A percentile compares a stretch with the other conserved stretches of the same genome.
Evolutionary conservation across 2,797 vertebrate genomes (phyloP).

Genomic region (Acestrorhynchus altus): DNA sequence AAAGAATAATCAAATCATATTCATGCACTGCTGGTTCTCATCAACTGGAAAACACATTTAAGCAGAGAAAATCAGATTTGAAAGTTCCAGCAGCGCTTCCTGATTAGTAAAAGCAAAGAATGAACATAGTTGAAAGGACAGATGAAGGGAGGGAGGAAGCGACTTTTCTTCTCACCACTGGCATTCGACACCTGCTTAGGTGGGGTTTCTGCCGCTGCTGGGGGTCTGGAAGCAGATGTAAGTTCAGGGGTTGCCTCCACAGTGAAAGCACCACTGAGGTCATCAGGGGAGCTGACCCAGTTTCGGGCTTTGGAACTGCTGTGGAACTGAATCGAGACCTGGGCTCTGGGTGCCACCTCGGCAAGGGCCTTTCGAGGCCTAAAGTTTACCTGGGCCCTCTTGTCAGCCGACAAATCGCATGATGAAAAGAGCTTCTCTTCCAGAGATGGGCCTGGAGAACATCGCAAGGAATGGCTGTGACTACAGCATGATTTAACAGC

Average conservation of each 20-base stretch:
- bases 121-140: conserved; percentile 49
- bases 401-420: conserved; percentile 84
- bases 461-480: conserved; percentile 57
- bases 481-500: conserved; percentile 7
- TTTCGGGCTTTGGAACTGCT: conserved; percentile 80
- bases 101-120: conserved; percentile 46
- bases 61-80: background rate
- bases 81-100: conserved; percentile 12
- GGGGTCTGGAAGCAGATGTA: conserved; percentile 44
- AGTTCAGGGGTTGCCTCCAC: conserved; percentile 70
- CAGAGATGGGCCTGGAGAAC: conserved; percentile 87
- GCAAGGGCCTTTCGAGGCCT: conserved; percentile 77
- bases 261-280: conserved; percentile 80
- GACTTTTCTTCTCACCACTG: conserved; percentile 88
- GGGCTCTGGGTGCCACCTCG: conserved; percentile 74
- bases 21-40: conserved; percentile 13
- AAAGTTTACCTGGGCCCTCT: conserved; percentile 85
- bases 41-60: background rate
- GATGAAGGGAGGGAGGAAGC: conserved; percentile 39
- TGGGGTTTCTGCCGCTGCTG: conserved; percentile 74
- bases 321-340: conserved; percentile 79
- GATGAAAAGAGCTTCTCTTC: conserved; percentile 92
- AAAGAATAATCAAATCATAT: conserved; percentile 25
- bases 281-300: conserved; percentile 79
- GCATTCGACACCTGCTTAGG: conserved; percentile 72